Conservation (phyloP, 2,888 invertebrate species). For the Chrysolina haemoptera region DNA sequence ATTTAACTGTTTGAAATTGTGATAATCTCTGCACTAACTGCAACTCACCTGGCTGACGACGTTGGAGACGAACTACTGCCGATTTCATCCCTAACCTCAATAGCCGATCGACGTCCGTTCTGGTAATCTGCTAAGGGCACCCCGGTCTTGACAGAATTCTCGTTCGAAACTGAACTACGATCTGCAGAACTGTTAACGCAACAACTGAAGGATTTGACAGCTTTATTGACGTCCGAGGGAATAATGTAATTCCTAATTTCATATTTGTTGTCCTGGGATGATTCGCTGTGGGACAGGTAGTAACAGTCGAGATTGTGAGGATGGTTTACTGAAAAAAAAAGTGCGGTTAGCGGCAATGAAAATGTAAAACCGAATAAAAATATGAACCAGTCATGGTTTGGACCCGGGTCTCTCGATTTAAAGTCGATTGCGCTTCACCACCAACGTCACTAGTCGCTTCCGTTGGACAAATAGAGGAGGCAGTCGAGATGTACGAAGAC, state of each 20-base stretch:
- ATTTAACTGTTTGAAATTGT: too few species aligned
- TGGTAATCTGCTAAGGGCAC: neutral
- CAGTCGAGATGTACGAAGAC: too few species aligned
- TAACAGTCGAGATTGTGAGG: neutral
- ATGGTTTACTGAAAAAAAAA: neutral
- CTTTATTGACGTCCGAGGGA: neutral
- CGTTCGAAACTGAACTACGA: neutral
- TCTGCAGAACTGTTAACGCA: neutral
- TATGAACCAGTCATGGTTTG: too few species aligned
- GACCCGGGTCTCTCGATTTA: too few species aligned
- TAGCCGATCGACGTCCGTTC: neutral
- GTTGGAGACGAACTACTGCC: neutral
- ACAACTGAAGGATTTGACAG: neutral
- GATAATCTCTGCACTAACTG: too few species aligned
- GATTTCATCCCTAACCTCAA: neutral
- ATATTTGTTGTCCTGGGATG: neutral
- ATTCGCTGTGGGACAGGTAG: conserved; percentile 6
- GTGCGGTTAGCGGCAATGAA: too few species aligned
- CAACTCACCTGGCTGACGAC: neutral
- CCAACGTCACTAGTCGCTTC: too few species aligned
- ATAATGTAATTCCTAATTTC: neutral
- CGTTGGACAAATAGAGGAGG: too few species aligned
- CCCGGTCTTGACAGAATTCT: neutral
- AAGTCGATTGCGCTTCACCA: too few species aligned
- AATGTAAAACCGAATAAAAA: too few species aligned